These are phyloP conservation scores for Lithobates sylvaticus DNA, from an alignment of 2,797 vertebrate species.

Conservation along the genomic window DNA sequence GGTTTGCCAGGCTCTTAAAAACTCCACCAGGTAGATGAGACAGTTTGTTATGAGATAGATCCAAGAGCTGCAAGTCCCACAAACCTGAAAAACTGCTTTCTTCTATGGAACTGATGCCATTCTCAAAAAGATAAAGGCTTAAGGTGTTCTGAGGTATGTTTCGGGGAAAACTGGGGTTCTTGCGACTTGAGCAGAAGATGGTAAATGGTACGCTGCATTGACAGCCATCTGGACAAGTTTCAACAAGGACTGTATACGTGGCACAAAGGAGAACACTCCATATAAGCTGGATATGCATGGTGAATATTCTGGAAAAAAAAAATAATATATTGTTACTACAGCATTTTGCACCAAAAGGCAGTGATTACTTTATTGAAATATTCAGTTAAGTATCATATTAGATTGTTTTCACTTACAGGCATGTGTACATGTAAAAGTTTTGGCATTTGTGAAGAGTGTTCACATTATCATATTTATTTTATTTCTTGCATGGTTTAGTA, in stretches of 20 bases:
- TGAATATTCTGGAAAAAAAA: constrained; percentile 68
- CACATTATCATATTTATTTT: too few species aligned
- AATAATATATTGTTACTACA: background rate
- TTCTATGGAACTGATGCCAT: constrained; percentile 80
- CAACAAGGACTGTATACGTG: constrained; percentile 62
- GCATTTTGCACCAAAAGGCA: background rate
- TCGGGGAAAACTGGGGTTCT: constrained; percentile 76
- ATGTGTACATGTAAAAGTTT: too few species aligned
- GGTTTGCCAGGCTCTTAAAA: constrained; percentile 84
- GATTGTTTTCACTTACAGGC: background rate
- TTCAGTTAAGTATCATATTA: background rate
- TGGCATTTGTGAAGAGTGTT: too few species aligned
- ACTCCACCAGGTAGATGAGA: constrained; percentile 83
- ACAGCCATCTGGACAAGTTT: constrained; percentile 84
- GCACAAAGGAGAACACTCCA: constrained; percentile 71
- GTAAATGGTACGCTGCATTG: constrained; percentile 72
- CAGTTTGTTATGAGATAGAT: constrained; percentile 92
- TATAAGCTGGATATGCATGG: constrained; percentile 67
- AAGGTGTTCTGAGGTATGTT: constrained; percentile 79
- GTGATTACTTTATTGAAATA: background rate
- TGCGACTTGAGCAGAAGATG: constrained; percentile 84
- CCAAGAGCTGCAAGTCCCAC: constrained; percentile 82
- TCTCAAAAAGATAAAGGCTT: constrained; percentile 88
- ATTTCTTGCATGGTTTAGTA: too few species aligned
- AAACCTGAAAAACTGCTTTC: constrained; percentile 84